Conservation (phyloP, 2,888 invertebrate genomes). For the Caenorhabditis angaria region DNA sequence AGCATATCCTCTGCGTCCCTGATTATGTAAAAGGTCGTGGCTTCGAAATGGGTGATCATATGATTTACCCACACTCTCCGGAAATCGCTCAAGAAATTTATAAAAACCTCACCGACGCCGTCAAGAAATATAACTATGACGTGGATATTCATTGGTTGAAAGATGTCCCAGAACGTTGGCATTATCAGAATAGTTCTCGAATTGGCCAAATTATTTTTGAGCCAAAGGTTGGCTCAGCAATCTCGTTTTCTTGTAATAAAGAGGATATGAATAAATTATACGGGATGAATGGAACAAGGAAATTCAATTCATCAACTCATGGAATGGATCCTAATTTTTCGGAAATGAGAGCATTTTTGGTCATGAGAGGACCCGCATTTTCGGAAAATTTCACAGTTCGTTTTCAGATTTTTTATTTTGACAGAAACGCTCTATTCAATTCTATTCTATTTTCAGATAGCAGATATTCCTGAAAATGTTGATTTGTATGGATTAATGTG, state of each 20-base stretch:
- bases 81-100: conserved; percentile 38
- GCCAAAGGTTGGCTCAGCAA: conserved; percentile 67
- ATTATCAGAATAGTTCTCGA: conserved; percentile 78
- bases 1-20: conserved; percentile 57
- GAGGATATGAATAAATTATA: conserved; percentile 42
- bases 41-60: conserved; percentile 55
- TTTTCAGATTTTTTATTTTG: neutral
- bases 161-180: conserved; percentile 77
- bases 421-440: neutral
- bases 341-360: conserved; percentile 58
- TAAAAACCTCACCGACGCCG: conserved; percentile 46
- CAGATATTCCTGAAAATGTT: conserved; percentile 77
- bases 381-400: conserved; percentile 70
- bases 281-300: conserved; percentile 32
- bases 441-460: conserved; percentile 54
- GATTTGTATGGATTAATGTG: conserved; percentile 80
- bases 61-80: conserved; percentile 60
- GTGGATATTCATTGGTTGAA: conserved; percentile 52
- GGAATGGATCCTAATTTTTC: conserved; percentile 48
- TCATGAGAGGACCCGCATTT: conserved; percentile 76
- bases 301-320: conserved; percentile 55
- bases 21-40: conserved; percentile 48
- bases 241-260: conserved; percentile 48
- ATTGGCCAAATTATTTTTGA: conserved; percentile 74
- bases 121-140: conserved; percentile 35